Base-by-base conservation (phyloP, 1,140 invertebrate genomes). In the Heliothis subflexa region DNA sequence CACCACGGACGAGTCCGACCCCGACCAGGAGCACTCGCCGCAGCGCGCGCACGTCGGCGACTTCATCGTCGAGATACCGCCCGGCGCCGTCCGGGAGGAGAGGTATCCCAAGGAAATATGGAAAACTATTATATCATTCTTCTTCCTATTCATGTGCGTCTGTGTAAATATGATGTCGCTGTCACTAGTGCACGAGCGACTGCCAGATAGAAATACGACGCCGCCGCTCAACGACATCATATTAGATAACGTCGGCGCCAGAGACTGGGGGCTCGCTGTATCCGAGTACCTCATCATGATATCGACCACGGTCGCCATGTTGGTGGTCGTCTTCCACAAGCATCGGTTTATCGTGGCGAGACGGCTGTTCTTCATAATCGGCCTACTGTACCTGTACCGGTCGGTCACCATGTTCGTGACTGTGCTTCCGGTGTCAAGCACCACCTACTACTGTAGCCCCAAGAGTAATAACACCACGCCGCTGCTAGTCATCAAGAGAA, bases 331-430 rank as follows among this genome's bases (percentile, higher is more conserved):
- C 84, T 96, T 98, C 91, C 98, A 98, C 95, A 98, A 97, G 89
- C 97, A 98, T 94, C 96, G 98, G 95, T 98, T 97, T 91, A 98
- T 98, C 84, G 96, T 98, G 52, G 96, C 97, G 82, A 96, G 98
- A 82, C 95, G 98, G 83, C 93, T 98, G 88, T 98, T 98, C 90
- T 95, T 98, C 73, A 96, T 98, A 72, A 96, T 98, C 94, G 97
- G 97, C 21, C 90, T 98, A 71, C 93, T 98, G 80, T 98, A 99
- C 91, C 96, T 98, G 94, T 98, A 98, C 96, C 96, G 98, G 50
- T 97, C 97, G 71, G 94, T 98, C 57, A 98, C 98, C 57, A 98
- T 98, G 97, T 98, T 96, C 92, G 97, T 98, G 55, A 98, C 98
- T 2, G 98, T 98, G 59, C 95, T 98, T 89, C 98, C 98, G 50